Evolutionary conservation across 2,113 vertebrate genomes (phyloP).

Genomic region (Thermophis baileyi): DNA sequence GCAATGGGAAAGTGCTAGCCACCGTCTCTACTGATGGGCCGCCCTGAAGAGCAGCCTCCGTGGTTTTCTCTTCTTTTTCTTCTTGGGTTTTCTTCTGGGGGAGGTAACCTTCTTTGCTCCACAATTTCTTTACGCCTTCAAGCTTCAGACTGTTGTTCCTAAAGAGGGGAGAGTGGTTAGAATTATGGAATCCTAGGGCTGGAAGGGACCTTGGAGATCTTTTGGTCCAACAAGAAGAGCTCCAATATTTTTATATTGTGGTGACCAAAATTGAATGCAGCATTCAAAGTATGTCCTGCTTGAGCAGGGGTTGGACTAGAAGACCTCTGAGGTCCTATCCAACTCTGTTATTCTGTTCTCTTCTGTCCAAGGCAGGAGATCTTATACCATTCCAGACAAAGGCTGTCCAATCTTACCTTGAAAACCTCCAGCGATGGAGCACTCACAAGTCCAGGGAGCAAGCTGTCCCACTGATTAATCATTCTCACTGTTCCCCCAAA

Average conservation of each 20-base stretch:
- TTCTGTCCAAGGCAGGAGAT: no score
- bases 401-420: no score
- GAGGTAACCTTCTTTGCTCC: constrained; percentile 94
- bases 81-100: constrained; percentile 73
- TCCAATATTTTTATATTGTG: background rate
- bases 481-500: no score
- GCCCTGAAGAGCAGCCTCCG: constrained; percentile 54
- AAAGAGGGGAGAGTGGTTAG: constrained; percentile 15
- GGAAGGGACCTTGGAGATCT: background rate
- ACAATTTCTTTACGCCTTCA: constrained; percentile 86
- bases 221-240: background rate
- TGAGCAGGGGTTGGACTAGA: no score
- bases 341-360: no score
- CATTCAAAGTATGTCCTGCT: no score
- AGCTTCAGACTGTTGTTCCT: constrained; percentile 81
- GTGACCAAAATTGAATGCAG: no score
- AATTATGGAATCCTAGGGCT: background rate
- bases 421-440: no score
- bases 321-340: no score
- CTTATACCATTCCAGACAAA: no score
- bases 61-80: constrained; percentile 53
- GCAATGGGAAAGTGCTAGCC: constrained; percentile 19
- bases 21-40: constrained; percentile 49
- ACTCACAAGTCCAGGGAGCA: no score
- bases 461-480: no score